These are phyloP conservation scores for Melanotaenia maccullochi DNA, from an alignment of 2,797 vertebrate species.

Conservation along the genomic window DNA sequence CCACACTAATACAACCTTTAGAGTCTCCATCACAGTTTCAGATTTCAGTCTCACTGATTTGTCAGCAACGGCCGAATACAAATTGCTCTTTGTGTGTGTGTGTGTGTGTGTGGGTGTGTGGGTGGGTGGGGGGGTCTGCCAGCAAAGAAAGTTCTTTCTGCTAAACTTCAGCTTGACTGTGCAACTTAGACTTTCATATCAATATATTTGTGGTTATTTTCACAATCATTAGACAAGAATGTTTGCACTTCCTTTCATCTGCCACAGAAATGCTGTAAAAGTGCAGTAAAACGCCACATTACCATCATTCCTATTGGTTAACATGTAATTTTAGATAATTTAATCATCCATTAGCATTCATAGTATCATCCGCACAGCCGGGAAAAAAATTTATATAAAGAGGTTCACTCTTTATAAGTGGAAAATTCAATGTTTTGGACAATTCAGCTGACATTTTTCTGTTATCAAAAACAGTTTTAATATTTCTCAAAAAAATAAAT, in stretches of 20 bases:
- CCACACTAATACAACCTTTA: slow-evolving; percentile 57
- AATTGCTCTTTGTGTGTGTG: background rate
- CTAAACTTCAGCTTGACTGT: slow-evolving; percentile 33
- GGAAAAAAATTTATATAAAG: slow-evolving; percentile 31
- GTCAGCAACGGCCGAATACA: slow-evolving; percentile 33
- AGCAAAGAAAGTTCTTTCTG: slow-evolving; percentile 30
- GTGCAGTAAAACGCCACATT: slow-evolving; percentile 61
- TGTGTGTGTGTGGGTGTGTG: background rate
- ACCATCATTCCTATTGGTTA: slow-evolving; percentile 66
- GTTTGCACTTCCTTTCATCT: slow-evolving; percentile 58
- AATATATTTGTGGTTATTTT: slow-evolving; percentile 60
- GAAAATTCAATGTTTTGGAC: background rate
- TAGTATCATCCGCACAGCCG: slow-evolving; percentile 50
- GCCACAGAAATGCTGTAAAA: slow-evolving; percentile 64
- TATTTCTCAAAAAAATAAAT: background rate
- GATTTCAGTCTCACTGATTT: slow-evolving; percentile 57
- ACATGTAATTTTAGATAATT: slow-evolving; percentile 56
- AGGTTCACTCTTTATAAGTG: background rate
- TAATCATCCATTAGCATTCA: slow-evolving; percentile 52
- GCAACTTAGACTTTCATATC: slow-evolving; percentile 44
- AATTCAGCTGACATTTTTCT: slow-evolving; percentile 16
- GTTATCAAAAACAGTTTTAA: background rate
- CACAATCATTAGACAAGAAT: slow-evolving; percentile 67
- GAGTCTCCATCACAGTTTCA: slow-evolving; percentile 41
- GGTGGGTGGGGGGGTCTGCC: background rate